Conservation (phyloP, 2,113 vertebrate species). For the Procapra przewalskii region DNA sequence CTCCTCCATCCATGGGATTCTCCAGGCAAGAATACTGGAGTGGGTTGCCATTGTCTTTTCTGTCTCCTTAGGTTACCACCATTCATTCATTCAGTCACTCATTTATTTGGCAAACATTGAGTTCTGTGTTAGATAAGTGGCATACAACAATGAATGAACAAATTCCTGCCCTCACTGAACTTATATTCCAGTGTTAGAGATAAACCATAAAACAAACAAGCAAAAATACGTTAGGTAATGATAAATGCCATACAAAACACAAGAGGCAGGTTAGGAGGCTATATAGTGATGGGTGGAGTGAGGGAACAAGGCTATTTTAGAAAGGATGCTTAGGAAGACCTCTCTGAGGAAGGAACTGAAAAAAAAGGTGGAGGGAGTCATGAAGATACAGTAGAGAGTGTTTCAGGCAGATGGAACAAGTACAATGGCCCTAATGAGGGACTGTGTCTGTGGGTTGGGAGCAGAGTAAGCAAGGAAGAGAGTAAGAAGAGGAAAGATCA, state of each 20-base stretch:
- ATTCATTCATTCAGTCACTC: background rate
- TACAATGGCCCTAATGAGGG: background rate
- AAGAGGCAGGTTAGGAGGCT: background rate
- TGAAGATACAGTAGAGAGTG: background rate
- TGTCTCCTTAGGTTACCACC: background rate
- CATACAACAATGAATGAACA: background rate
- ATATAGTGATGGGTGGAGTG: background rate
- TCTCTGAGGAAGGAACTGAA: background rate
- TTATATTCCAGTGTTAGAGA: background rate
- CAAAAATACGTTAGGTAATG: background rate
- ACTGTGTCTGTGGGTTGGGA: background rate
- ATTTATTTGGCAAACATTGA: background rate
- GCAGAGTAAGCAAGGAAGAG: background rate
- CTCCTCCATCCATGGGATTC: background rate
- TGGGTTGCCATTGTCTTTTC: background rate
- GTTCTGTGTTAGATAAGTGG: background rate
- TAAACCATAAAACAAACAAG: slow-evolving; percentile 7
- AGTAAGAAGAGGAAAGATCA: background rate
- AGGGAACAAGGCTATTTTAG: background rate
- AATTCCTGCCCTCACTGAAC: background rate
- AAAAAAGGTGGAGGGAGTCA: background rate
- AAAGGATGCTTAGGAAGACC: background rate
- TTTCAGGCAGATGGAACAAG: background rate
- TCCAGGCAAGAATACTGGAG: background rate
- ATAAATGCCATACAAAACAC: background rate